These are phyloP conservation scores for Onychomys torridus DNA, from an alignment of 2,797 vertebrate genomes.

Conservation along the genomic window DNA sequence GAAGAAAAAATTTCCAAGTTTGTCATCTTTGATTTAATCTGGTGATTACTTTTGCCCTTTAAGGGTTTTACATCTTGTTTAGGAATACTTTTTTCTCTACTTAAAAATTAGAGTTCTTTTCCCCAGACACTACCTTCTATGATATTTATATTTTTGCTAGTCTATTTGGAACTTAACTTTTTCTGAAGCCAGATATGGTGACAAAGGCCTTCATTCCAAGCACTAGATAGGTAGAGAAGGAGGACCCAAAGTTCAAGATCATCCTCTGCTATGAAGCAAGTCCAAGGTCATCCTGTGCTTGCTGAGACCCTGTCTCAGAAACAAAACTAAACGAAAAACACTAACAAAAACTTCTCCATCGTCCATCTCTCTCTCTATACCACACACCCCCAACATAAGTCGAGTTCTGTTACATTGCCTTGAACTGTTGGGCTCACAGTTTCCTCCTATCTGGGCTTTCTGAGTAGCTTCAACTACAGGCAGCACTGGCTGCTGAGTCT, in stretches of 20 bases:
- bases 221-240: neutral
- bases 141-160: neutral
- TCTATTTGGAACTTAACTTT: neutral
- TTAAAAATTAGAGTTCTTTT: constrained; percentile 29
- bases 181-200: neutral
- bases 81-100: neutral
- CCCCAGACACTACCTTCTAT: neutral
- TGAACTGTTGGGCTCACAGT: neutral
- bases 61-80: neutral
- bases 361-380: neutral
- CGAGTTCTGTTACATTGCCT: neutral
- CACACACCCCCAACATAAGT: too few species aligned
- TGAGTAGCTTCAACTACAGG: neutral
- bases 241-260: neutral
- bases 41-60: neutral
- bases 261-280: neutral
- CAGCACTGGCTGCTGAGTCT: neutral
- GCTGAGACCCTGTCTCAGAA: neutral
- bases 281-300: too few species aligned
- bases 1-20: neutral
- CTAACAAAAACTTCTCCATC: neutral
- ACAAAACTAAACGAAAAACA: neutral
- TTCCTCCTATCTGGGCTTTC: neutral
- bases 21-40: neutral
- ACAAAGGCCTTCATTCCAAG: neutral